A percentile compares a stretch with the other conserved stretches of the same genome.
Conservation (phyloP, 2,888 invertebrate species). For the Caenorhabditis becei region DNA sequence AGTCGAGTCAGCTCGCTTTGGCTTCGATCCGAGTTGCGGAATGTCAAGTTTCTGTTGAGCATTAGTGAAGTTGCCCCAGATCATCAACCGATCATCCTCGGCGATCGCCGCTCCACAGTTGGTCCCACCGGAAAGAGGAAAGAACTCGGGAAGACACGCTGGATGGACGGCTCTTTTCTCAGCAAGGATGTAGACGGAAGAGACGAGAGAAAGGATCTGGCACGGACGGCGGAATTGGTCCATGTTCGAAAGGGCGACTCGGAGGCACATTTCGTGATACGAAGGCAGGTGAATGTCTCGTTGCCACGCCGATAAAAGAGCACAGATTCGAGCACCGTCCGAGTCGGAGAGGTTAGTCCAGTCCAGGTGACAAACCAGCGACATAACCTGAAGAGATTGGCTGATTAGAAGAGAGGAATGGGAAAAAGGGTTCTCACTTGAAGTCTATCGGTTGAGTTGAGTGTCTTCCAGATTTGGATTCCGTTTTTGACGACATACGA, state of each 20-base stretch:
- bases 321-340: constrained; percentile 54
- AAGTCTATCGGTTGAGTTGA: constrained; percentile 35
- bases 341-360: constrained; percentile 55
- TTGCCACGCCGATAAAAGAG: constrained; percentile 61
- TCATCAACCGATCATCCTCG: constrained; percentile 70
- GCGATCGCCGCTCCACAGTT: constrained; percentile 72
- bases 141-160: constrained; percentile 25
- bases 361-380: constrained; percentile 63
- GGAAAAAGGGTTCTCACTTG: constrained; percentile 15
- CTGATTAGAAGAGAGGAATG: too few species aligned
- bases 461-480: constrained; percentile 51
- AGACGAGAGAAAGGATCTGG: constrained; percentile 61
- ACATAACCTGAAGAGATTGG: constrained; percentile 48
- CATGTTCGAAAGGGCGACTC: constrained; percentile 40
- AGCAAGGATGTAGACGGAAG: constrained; percentile 58
- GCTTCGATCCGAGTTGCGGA: constrained; percentile 29
- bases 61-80: constrained; percentile 77
- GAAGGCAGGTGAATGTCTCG: constrained; percentile 53
- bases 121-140: constrained; percentile 65
- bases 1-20: constrained; percentile 32
- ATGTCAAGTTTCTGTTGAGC: constrained; percentile 60
- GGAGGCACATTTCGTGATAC: constrained; percentile 65
- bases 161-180: constrained; percentile 34
- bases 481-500: constrained; percentile 58
- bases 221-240: constrained; percentile 59